Evolutionary conservation across 2,797 vertebrate species (phyloP).

Genomic region (Acanthiza pusilla): DNA sequence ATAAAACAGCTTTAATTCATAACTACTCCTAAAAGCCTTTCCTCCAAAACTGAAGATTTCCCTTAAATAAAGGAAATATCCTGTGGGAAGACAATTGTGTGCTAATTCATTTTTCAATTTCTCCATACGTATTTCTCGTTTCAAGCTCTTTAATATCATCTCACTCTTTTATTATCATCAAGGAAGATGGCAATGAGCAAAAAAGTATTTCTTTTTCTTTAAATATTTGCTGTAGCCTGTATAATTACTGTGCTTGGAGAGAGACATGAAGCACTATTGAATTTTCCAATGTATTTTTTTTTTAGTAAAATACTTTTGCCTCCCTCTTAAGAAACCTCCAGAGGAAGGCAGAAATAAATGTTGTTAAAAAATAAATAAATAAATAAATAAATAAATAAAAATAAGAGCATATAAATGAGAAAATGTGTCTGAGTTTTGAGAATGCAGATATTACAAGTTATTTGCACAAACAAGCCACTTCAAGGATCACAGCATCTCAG

Average conservation of each 20-base stretch:
- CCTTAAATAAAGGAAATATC: not conserved
- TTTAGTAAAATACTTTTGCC: conserved; percentile 22
- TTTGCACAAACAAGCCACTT: not conserved
- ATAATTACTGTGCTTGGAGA: conserved; percentile 45
- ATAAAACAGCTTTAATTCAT: not conserved
- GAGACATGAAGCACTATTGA: conserved; percentile 7
- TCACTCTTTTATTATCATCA: conserved; percentile 30
- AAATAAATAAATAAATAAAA: not conserved
- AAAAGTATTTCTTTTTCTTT: conserved; percentile 26
- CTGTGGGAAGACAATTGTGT: not conserved
- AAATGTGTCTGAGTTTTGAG: not conserved
- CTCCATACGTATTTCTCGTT: not conserved
- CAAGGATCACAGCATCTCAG: not conserved
- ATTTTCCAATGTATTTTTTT: conserved; percentile 50
- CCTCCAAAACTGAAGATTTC: not conserved
- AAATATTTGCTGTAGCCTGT: conserved; percentile 51
- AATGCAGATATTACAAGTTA: not conserved
- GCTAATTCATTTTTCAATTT: conserved; percentile 20
- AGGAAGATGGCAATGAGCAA: not conserved
- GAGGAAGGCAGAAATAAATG: conserved; percentile 13
- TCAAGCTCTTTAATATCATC: not conserved
- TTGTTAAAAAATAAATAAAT: not conserved
- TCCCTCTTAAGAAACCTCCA: conserved; percentile 14
- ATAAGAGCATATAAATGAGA: not conserved
- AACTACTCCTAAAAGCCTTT: not conserved